Base-by-base conservation (phyloP, 2,888 invertebrate species). In the Petrolisthes manimaculis region DNA sequence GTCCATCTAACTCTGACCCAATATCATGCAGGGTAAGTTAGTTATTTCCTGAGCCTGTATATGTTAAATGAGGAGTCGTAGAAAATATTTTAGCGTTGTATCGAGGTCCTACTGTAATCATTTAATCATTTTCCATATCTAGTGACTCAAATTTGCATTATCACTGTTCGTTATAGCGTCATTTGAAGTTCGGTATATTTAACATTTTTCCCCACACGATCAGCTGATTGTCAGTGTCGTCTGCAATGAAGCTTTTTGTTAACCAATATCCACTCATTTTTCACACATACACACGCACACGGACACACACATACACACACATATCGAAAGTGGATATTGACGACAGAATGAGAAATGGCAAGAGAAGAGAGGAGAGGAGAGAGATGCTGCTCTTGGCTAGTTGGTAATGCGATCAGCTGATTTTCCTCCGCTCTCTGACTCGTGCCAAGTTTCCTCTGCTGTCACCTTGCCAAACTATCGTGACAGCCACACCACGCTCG, bases 211-310 rank as follows among this genome's bases (percentile, higher is more conserved):
- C 78, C 18, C 78, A 78, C 53, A 6, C 80, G 80, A 80, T 80
- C 80, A 80, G 80, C 80, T 80, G 80, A 80, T 80, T 80, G 51
- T 55, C 54, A n/a, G 53, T 78, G 78, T 53, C 80, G 21, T 55
- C 80, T 53, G 54, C 54, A 55, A 54, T 21, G 54, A 53, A 80
- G 21, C 80, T n/a, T 80, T 55, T 55, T 5, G 21, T 14, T 80
- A 9, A 18, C 75, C 24, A 9, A 75, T 37, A 21, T 9, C n/a
- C 24, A 9, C 75, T 12, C 1, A 9, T n/a, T 9, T 37, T 18
- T 75, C 37, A 9, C 9, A 21, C 75, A 9, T 37, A 18, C 4
- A 21, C 37, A 21, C 21, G 14, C 9, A 9, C 37, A 18, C 75
- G 12, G 8, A 54, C 55, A 4, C 21, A 14, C 21, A 9, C n/a